These are phyloP conservation scores for Phrynocephalus vlangalii DNA, from an alignment of 2,797 vertebrate species.

Conservation along the genomic window DNA sequence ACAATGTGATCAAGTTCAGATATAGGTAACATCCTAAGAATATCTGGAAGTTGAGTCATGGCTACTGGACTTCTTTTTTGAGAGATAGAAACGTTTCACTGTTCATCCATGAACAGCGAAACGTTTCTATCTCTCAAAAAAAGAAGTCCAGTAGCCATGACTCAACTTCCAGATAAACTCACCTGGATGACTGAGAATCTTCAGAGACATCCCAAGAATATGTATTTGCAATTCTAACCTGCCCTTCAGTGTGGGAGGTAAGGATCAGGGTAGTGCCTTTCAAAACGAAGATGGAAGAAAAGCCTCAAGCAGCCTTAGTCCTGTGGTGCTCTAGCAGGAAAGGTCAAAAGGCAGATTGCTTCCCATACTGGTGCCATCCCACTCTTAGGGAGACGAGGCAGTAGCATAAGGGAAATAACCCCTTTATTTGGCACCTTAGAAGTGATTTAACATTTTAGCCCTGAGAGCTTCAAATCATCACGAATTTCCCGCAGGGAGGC, in stretches of 20 bases:
- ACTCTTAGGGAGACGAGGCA: not conserved
- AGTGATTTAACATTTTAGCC: not conserved
- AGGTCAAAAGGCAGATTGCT: not conserved
- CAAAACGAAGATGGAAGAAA: not conserved
- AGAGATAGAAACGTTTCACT: too few relatives aligned
- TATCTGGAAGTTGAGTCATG: too few relatives aligned
- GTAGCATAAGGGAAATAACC: not conserved
- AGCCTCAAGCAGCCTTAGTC: not conserved
- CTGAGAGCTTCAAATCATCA: not conserved
- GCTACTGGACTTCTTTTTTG: not conserved
- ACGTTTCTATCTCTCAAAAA: too few relatives aligned
- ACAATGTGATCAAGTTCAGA: not conserved
- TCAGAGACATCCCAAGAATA: not conserved
- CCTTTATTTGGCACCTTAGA: not conserved
- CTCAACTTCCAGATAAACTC: too few relatives aligned
- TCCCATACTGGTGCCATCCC: not conserved
- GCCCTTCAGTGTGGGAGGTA: not conserved
- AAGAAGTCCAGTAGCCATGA: too few relatives aligned
- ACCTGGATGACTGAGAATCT: too few relatives aligned
- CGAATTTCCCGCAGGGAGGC: not conserved
- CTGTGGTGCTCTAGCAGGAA: not conserved
- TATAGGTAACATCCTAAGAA: not conserved
- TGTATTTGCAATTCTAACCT: not conserved
- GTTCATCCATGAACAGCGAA: too few relatives aligned
- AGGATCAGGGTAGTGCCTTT: not conserved